Conservation (phyloP, 2,888 invertebrate genomes). For the Elaeidobius kamerunicus region DNA sequence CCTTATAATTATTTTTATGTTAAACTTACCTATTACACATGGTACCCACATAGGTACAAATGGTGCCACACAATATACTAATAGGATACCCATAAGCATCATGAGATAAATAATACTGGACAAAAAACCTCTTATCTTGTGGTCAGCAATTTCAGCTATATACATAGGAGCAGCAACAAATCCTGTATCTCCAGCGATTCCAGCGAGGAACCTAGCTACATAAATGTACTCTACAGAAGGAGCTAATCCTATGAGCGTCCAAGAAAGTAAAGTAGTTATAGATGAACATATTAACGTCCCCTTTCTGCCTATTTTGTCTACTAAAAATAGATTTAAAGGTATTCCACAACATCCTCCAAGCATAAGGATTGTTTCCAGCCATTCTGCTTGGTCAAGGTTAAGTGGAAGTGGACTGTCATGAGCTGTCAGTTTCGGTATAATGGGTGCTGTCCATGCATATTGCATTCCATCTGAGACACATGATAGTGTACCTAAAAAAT, state of each 20-base stretch:
- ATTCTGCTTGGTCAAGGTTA: conserved; percentile 38
- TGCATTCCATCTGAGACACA: conserved; percentile 49
- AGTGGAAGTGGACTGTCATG: conserved; percentile 41
- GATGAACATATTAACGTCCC: conserved; percentile 44
- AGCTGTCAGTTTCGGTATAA: conserved; percentile 43
- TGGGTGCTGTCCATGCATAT: conserved; percentile 49
- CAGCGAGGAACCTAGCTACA: conserved; percentile 45
- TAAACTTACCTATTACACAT: conserved; percentile 28
- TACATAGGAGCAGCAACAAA: conserved; percentile 50
- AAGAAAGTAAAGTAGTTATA: conserved; percentile 41
- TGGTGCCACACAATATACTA: conserved; percentile 45
- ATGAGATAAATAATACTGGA: conserved; percentile 48
- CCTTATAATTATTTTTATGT: not conserved
- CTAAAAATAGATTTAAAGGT: conserved; percentile 44
- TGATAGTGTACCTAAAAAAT: conserved; percentile 44
- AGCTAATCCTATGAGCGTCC: conserved; percentile 44
- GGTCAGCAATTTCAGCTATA: conserved; percentile 48
- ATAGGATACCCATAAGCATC: conserved; percentile 46
- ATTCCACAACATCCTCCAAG: conserved; percentile 42
- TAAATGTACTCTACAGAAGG: conserved; percentile 42
- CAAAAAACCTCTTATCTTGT: conserved; percentile 47
- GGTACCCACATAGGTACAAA: conserved; percentile 41
- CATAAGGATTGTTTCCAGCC: conserved; percentile 42
- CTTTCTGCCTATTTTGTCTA: conserved; percentile 44
- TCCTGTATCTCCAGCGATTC: conserved; percentile 47